These are phyloP conservation scores for Limanda limanda DNA, from an alignment of 2,113 vertebrate species.

Conservation along the genomic window DNA sequence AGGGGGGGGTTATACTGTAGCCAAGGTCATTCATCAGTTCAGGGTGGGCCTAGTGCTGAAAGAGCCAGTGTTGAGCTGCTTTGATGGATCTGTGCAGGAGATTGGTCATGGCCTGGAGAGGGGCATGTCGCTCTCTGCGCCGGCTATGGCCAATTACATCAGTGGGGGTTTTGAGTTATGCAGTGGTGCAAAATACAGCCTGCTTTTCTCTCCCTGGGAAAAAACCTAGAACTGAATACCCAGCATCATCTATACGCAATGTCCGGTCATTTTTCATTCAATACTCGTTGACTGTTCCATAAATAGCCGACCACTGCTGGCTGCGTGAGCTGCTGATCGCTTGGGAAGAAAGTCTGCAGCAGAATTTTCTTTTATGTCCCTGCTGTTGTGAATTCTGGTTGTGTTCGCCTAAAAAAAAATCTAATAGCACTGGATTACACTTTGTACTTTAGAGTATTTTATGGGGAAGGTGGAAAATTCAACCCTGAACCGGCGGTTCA, in stretches of 20 bases:
- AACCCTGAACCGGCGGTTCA: not conserved
- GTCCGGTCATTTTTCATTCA: slow-evolving; percentile 23
- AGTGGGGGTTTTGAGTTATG: slow-evolving; percentile 42
- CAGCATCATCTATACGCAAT: not conserved
- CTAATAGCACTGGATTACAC: too few species aligned
- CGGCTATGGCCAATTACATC: slow-evolving; percentile 50
- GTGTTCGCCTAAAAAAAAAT: too few species aligned
- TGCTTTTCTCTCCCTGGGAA: slow-evolving; percentile 58
- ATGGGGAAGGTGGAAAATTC: not conserved
- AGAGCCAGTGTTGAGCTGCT: slow-evolving; percentile 60
- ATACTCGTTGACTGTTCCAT: slow-evolving; percentile 21
- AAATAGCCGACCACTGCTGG: not conserved
- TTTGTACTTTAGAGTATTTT: too few species aligned
- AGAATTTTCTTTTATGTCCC: too few species aligned
- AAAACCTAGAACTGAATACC: slow-evolving; percentile 1
- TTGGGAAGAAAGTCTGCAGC: not conserved
- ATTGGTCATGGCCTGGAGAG: slow-evolving; percentile 69
- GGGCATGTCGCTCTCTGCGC: slow-evolving; percentile 25
- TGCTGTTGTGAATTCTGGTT: too few species aligned
- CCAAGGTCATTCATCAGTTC: slow-evolving; percentile 39
- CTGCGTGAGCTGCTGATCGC: not conserved
- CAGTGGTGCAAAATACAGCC: slow-evolving; percentile 37
- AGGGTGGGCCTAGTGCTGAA: slow-evolving; percentile 51
- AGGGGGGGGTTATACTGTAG: slow-evolving; percentile 1
- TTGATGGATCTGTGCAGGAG: slow-evolving; percentile 75